A percentile compares a stretch with the other conserved stretches of the same genome.
phyloP scores from a whole-genome alignment of 2,888 invertebrate genomes.

The Dendrolimus houi region DNA sequence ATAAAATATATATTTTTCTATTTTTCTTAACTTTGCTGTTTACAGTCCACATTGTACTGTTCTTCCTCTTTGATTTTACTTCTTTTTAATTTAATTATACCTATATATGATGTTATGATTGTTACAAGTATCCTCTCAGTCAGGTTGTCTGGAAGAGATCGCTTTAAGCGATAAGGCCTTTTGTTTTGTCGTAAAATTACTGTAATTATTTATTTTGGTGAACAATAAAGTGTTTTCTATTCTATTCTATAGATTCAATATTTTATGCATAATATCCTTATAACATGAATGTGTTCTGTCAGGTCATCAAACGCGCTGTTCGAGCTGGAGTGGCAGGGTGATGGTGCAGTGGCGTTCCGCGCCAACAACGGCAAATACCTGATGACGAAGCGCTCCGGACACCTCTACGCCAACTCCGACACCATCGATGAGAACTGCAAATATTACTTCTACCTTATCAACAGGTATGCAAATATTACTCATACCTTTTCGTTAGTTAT shows the following conservation, averaged over 20 bases:
- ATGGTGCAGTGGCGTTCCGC: slow-evolving; percentile 93
- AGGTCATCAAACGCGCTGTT: slow-evolving; percentile 95
- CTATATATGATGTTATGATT: too few species aligned
- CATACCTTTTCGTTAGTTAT: slow-evolving; percentile 82
- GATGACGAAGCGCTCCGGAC: slow-evolving; percentile 95
- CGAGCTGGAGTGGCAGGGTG: slow-evolving; percentile 93
- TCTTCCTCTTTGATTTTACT: too few species aligned
- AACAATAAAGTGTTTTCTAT: too few species aligned
- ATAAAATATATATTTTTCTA: too few species aligned
- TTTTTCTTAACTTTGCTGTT: too few species aligned
- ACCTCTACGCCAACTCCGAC: slow-evolving; percentile 92
- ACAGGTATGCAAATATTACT: slow-evolving; percentile 74
- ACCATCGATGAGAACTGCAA: slow-evolving; percentile 90
- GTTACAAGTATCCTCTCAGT: too few species aligned
- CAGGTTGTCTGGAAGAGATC: too few species aligned
- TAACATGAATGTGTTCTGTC: slow-evolving; percentile 6
- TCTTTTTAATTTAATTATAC: too few species aligned
- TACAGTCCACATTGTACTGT: too few species aligned
- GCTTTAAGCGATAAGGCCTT: too few species aligned
- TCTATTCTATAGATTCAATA: not conserved
- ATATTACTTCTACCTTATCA: slow-evolving; percentile 95
- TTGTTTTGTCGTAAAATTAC: too few species aligned
- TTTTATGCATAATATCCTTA: not conserved
- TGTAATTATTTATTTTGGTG: too few species aligned
- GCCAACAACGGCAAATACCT: slow-evolving; percentile 96